Evolutionary conservation across 2,797 vertebrate genomes (phyloP), one percentile per base, ranked within the genome.

Genomic region (Mormyrops attenuatus): DNA sequence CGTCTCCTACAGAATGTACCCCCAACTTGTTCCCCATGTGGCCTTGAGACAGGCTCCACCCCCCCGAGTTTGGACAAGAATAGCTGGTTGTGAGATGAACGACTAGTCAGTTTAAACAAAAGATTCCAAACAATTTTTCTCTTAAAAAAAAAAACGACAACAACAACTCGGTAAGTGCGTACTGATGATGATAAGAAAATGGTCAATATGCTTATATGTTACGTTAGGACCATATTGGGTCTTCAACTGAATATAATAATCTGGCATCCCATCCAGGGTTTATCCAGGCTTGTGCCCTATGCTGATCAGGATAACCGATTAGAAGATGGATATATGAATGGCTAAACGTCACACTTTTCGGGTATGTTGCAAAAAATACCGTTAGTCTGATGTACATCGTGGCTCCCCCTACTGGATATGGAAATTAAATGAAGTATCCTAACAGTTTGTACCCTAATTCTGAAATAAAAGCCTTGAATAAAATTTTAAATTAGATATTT

Each of bases 361-460:
- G 44, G 9, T 82, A 41, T 11, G 82, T 5, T 49, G 47, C n/a
- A 13, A 85, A 85, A n/a, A 20, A 50, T 20, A n/a, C 41, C n/a
- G 47, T 49, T 84, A 49, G 66, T 55, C 11, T 53, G 49, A 9
- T 22, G 55, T 82, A 22, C 82, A 44, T 53, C 52, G 7, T 89
- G 6, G 57, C 89, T 50, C 89, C 89, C 89, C 50, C 89, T 89
- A 73, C 60, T 89, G 89, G 89, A 87, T 9, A 85, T 89, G 77
- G 73, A 87, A 87, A 87, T 38, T 49, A 50, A 11, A 85, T 6
- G 44, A 85, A 0, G 47, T 87, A 17, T 49, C 6, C 13, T 41
- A 44, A 20, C 73, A 80, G 13, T 26, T 86, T 86, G 52, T 84
- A 17, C 38, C 26, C 5, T 34, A 30, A 22, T 63, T 38, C 11